Base-by-base conservation (phyloP, 2,113 vertebrate genomes). In the Lutjanus erythropterus region DNA sequence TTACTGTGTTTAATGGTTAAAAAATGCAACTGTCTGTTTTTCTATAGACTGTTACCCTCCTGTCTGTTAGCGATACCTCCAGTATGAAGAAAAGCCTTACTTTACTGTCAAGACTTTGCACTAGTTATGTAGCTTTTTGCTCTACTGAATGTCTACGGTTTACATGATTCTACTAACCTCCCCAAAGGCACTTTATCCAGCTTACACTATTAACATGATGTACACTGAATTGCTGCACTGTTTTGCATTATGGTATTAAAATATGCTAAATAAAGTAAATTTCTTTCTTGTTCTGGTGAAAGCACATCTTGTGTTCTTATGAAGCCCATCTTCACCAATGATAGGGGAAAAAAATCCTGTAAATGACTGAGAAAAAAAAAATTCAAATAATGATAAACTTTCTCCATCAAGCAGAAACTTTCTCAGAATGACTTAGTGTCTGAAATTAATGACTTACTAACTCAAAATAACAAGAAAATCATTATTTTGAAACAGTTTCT, bases 181-280 rank as follows among this genome's bases (percentile, higher is more conserved):
- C 25, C 8, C 25, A 67, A 74, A 71, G 49, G 84, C 83, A 85
- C 85, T 87, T 90, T 92, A 89, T 64, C 64, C 14, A 29, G 69
- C 72, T 60, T 62, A 49, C 23, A 29, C 53, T 81, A 52, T 47
- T 71, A 53, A 60, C 49, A 44, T 37, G 15, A 53, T 71, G 60
- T 56, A 52, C 75, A 78, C 60, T 82, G 86, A 81, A 71, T 60
- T 42, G 3, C 21, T 83, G 3, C 37, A 74, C 61, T 79, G 53
- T 75, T 62, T 29, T 59, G 71, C 46, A 62, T 15, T n/a, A 42
- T 78, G n/a, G 2, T 33, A 52, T 73, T 65, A 27, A 64, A n/a
- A 60, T 58, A 56, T 86, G 46, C 10, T 16, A 65, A 88, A 85
- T 81, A 33, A 85, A 88, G 78, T 73, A 5, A 23, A 75, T 21